A percentile compares a stretch with the other conserved stretches of the same genome.
phyloP scores from a whole-genome alignment of 53 echinoderm and acorn worm species.

The Antedon mediterranea region DNA sequence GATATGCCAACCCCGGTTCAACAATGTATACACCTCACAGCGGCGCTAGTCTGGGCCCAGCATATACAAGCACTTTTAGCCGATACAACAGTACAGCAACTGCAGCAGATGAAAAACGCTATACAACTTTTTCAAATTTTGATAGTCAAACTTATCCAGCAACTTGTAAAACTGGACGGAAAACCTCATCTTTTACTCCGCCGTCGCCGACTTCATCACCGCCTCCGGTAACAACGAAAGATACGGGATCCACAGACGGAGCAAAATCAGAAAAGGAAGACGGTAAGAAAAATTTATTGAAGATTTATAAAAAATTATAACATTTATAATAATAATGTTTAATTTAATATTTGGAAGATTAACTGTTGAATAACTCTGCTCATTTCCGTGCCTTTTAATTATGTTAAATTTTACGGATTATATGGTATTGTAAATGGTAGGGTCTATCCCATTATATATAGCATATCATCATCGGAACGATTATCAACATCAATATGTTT shows the following conservation, averaged over 20 bases:
- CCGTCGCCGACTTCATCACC: background rate
- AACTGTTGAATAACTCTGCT: too few species aligned
- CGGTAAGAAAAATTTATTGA: background rate
- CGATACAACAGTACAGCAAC: conserved; percentile 1
- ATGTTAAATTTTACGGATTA: too few species aligned
- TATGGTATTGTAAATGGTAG: too few species aligned
- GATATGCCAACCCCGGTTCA: background rate
- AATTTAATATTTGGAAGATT: too few species aligned
- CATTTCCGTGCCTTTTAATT: too few species aligned
- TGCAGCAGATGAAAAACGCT: background rate
- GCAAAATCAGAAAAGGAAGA: background rate
- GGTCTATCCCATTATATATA: too few species aligned
- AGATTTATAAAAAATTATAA: too few species aligned
- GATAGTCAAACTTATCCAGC: background rate
- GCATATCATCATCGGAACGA: too few species aligned
- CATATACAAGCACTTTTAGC: background rate
- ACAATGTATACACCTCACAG: background rate
- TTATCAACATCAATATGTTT: too few species aligned
- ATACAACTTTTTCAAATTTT: background rate
- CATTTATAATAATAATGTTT: too few species aligned
- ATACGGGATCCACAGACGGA: background rate
- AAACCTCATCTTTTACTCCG: background rate
- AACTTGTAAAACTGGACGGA: background rate
- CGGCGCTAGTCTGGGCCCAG: background rate
- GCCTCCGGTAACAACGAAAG: background rate